Conservation (phyloP, 2,888 invertebrate species). For the Gymnosoma rotundatum region DNA sequence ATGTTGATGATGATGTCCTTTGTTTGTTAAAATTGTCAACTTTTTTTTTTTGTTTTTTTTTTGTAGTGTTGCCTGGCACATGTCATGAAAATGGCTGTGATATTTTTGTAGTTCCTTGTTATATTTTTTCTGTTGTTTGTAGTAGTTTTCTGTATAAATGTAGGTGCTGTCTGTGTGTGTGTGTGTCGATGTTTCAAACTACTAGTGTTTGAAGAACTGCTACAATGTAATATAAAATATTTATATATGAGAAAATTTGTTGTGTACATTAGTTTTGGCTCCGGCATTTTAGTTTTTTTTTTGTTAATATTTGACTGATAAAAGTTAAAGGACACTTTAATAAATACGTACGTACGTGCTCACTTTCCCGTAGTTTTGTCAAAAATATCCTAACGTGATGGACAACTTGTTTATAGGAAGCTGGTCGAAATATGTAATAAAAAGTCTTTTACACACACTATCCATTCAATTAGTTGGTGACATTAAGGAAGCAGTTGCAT, state of each 20-base stretch:
- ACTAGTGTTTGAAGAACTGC: neutral
- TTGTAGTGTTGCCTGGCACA: slow-evolving; percentile 25
- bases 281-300: neutral
- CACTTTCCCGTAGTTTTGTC: too few species aligned
- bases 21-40: slow-evolving; percentile 49
- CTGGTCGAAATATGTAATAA: too few species aligned
- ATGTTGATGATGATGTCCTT: slow-evolving; percentile 26
- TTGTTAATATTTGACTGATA: slow-evolving; percentile 40
- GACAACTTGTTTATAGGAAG: too few species aligned
- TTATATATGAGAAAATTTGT: slow-evolving; percentile 29
- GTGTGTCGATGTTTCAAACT: neutral
- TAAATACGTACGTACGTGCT: too few species aligned
- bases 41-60: slow-evolving; percentile 40
- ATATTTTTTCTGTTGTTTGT: neutral
- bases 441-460: too few species aligned
- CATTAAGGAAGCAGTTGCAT: too few species aligned
- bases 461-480: too few species aligned
- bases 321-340: neutral
- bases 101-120: slow-evolving; percentile 1
- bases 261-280: slow-evolving; percentile 5
- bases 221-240: neutral
- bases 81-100: slow-evolving; percentile 21
- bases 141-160: neutral
- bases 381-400: neutral
- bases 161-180: neutral